Percentiles rank a stretch among this genome's conserved stretches.
These are phyloP conservation scores for Chloromyia formosa DNA, from an alignment of 2,888 invertebrate species.

Conservation along the genomic window DNA sequence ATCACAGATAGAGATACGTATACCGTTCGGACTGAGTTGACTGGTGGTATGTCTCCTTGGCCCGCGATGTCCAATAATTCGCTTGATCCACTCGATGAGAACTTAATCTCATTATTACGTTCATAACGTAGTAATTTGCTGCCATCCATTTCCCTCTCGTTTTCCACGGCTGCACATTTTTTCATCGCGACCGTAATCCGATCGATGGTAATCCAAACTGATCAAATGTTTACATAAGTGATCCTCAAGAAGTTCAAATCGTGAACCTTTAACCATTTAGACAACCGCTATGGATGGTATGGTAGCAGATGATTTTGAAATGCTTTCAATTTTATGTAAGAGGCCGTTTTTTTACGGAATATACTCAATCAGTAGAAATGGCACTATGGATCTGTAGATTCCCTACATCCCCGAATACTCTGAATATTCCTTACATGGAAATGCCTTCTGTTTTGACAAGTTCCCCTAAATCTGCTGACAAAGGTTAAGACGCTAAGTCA, in stretches of 20 bases:
- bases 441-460: too few species aligned
- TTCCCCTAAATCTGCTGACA: too few species aligned
- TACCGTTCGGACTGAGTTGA: not conserved
- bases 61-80: conserved; percentile 28
- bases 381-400: too few species aligned
- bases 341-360: too few species aligned
- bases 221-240: conserved; percentile 43
- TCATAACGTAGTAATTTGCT: conserved; percentile 38
- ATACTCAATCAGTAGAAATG: too few species aligned
- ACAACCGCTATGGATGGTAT: too few species aligned
- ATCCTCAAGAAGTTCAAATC: conserved; percentile 10
- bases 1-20: conserved; percentile 25
- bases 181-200: not conserved
- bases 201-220: conserved; percentile 29
- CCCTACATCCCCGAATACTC: too few species aligned
- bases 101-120: conserved; percentile 44
- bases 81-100: conserved; percentile 39
- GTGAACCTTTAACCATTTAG: conserved; percentile 17
- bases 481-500: too few species aligned
- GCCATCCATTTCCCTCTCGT: conserved; percentile 44
- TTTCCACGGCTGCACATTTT: conserved; percentile 42
- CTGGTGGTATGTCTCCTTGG: conserved; percentile 30
- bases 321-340: too few species aligned
- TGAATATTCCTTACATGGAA: too few species aligned
- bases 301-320: too few species aligned